phyloP scores from a whole-genome alignment of 2,113 vertebrate species.

The Heptranchias perlo region DNA sequence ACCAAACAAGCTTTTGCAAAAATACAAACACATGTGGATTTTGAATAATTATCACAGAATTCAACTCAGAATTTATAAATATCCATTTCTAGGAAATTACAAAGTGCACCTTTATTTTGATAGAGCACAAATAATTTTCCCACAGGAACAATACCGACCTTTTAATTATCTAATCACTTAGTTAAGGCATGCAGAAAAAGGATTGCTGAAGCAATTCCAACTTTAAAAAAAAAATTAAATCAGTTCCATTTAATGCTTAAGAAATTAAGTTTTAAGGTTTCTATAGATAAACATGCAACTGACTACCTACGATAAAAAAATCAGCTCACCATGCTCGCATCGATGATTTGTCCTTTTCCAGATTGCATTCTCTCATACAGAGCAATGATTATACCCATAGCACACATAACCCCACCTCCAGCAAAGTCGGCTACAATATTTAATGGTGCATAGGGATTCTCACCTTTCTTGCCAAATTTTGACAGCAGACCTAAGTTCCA shows the following conservation, averaged over 20 bases:
- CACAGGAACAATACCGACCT: neutral
- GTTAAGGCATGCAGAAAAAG: neutral
- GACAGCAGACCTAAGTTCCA: conserved; percentile 74
- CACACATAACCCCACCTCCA: conserved; percentile 78
- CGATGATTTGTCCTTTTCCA: conserved; percentile 83
- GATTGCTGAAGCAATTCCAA: neutral
- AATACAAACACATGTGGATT: neutral
- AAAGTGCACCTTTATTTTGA: neutral
- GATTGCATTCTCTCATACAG: conserved; percentile 77
- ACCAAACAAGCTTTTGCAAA: neutral
- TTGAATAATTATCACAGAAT: neutral
- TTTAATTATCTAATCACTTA: neutral
- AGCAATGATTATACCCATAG: conserved; percentile 76
- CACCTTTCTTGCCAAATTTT: conserved; percentile 68
- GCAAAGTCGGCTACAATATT: conserved; percentile 91
- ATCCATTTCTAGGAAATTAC: neutral
- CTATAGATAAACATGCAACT: neutral
- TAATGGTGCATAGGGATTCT: conserved; percentile 73
- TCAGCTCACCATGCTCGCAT: conserved; percentile 82
- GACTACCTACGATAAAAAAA: neutral
- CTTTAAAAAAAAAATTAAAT: neutral
- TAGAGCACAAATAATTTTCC: neutral
- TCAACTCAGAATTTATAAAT: neutral
- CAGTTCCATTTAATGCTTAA: neutral
- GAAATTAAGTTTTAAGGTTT: neutral